These are phyloP conservation scores for Tromatobia lineatoria DNA, from an alignment of 2,888 invertebrate species.

Conservation along the genomic window DNA sequence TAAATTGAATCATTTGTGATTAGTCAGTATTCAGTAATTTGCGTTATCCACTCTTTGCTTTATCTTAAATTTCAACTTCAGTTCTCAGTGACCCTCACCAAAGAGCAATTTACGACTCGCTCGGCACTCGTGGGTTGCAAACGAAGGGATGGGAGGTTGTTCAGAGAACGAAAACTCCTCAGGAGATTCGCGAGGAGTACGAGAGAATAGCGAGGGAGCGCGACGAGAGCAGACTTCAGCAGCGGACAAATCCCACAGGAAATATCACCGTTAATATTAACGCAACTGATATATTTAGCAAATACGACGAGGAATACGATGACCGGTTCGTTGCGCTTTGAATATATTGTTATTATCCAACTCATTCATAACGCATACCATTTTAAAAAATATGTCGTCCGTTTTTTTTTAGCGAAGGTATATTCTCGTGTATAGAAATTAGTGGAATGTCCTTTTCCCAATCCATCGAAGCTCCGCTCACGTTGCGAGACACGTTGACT, in stretches of 20 bases:
- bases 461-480: constrained; percentile 97
- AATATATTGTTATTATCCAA: not conserved
- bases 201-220: constrained; percentile 94
- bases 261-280: constrained; percentile 95
- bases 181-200: constrained; percentile 98
- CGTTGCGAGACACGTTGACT: constrained; percentile 93
- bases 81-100: constrained; percentile 97
- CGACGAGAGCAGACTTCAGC: constrained; percentile 95
- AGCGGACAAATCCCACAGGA: constrained; percentile 96
- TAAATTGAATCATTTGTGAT: no score
- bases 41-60: no score
- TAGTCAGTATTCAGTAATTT: no score
- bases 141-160: constrained; percentile 99
- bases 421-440: constrained; percentile 93
- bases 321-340: constrained; percentile 84
- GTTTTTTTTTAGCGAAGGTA: constrained; percentile 82
- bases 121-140: constrained; percentile 93
- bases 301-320: constrained; percentile 91
- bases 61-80: no score
- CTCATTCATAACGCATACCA: constrained; percentile 10
- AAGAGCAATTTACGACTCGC: constrained; percentile 97
- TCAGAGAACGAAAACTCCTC: constrained; percentile 95
- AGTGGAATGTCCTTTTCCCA: constrained; percentile 97
- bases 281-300: constrained; percentile 96
- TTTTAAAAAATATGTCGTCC: not conserved